Conservation (phyloP, 2,797 vertebrate genomes). For the Myotis myotis region DNA sequence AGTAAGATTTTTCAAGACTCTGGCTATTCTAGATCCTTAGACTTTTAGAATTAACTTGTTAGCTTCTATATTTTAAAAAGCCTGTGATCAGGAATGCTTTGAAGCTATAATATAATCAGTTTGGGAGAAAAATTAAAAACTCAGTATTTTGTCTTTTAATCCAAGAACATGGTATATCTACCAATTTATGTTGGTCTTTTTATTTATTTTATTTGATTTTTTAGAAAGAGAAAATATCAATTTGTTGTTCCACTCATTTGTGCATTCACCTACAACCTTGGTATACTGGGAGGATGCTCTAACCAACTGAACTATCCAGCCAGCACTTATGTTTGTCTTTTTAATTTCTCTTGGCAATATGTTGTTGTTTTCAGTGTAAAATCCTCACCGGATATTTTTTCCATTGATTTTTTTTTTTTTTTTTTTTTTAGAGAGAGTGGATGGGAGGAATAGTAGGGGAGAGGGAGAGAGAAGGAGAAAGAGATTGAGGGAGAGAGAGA, state of each 20-base stretch:
- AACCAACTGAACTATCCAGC: not conserved
- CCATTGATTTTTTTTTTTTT: not conserved
- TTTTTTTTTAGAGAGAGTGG: not conserved
- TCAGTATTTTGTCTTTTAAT: not conserved
- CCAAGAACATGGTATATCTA: not conserved
- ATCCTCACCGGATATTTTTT: not conserved
- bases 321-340: not conserved
- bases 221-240: not conserved
- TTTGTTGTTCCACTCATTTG: not conserved
- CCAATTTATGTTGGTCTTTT: not conserved
- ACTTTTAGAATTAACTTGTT: conserved; percentile 7
- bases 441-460: not conserved
- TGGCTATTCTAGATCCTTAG: not conserved
- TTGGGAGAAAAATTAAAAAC: not conserved
- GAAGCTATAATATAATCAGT: not conserved
- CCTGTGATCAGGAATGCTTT: not conserved
- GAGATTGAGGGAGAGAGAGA: not conserved
- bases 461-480: too few species aligned
- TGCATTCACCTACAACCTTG: not conserved
- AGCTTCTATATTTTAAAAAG: not conserved
- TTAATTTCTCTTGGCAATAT: not conserved
- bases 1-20: not conserved
- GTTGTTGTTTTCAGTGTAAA: conserved; percentile 9
- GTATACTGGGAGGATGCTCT: not conserved
- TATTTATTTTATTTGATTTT: not conserved